phyloP scores from a whole-genome alignment of 2,113 vertebrate species.

The Emydocephalus ijimae region DNA sequence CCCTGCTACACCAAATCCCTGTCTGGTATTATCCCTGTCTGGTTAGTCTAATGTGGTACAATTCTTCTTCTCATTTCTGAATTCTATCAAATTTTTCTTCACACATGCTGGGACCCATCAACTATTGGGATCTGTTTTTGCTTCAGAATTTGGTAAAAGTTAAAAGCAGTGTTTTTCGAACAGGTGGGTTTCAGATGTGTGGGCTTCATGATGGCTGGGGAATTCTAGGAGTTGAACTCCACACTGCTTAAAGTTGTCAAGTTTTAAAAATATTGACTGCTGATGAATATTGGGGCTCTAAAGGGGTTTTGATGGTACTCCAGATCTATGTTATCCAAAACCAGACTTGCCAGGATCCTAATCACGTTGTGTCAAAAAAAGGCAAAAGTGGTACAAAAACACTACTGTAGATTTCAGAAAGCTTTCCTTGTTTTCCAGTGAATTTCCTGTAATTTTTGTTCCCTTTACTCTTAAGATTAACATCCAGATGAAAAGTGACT shows the following conservation, averaged over 20 bases:
- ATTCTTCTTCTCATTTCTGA: background rate
- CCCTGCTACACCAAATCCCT: background rate
- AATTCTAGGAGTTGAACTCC: background rate
- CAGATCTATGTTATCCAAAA: background rate
- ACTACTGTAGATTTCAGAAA: background rate
- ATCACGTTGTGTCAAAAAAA: background rate
- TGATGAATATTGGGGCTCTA: background rate
- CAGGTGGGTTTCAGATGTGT: background rate
- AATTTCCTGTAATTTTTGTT: background rate
- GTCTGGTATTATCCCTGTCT: background rate
- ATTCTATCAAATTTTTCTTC: background rate
- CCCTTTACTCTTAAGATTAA: background rate
- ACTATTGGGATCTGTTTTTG: background rate
- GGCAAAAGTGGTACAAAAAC: background rate
- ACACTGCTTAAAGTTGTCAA: background rate
- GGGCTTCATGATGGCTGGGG: background rate
- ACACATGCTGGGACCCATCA: background rate
- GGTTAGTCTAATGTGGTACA: background rate
- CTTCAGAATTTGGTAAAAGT: background rate
- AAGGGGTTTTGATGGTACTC: background rate
- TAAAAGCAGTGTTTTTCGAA: background rate
- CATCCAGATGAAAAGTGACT: background rate
- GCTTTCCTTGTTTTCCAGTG: background rate
- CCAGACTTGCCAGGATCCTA: background rate
- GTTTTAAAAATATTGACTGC: background rate